Evolutionary conservation across 2,113 vertebrate species (phyloP).

Genomic region (Phalacrocorax pelagicus): DNA sequence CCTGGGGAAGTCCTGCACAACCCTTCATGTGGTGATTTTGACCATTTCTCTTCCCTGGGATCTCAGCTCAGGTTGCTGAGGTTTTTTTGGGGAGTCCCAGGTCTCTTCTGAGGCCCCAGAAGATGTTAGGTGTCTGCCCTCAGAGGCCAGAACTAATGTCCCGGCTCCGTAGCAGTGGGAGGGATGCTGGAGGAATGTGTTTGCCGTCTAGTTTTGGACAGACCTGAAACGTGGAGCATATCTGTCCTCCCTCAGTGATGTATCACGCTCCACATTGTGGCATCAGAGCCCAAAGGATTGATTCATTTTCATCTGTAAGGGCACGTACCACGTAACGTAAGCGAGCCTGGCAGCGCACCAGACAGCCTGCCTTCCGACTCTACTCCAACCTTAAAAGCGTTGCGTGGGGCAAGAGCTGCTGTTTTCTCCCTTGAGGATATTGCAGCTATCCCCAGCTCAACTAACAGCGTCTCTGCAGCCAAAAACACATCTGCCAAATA

Average conservation of each 20-base stretch:
- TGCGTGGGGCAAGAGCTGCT: rapidly evolving
- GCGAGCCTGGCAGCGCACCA: background rate
- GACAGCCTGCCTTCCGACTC: background rate
- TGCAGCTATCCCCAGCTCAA: background rate
- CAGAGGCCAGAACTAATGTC: background rate
- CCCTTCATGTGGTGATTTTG: background rate
- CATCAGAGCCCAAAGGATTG: background rate
- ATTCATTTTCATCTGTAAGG: background rate
- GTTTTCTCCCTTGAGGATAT: background rate
- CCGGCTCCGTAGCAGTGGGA: rapidly evolving
- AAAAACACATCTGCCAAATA: rapidly evolving
- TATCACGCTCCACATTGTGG: rapidly evolving
- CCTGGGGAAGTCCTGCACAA: background rate
- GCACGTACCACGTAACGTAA: background rate
- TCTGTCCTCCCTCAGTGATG: background rate
- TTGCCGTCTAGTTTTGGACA: background rate
- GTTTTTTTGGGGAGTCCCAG: rapidly evolving
- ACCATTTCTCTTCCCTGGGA: background rate
- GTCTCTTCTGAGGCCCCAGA: background rate
- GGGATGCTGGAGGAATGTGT: background rate
- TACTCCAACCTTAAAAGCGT: background rate
- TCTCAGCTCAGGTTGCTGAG: background rate
- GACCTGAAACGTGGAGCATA: background rate
- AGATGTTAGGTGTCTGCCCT: background rate
- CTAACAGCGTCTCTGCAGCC: background rate